A percentile compares a stretch with the other conserved stretches of the same genome.
Evolutionary conservation across 2,888 invertebrate genomes (phyloP).

Genomic region (Theretra japonica): DNA sequence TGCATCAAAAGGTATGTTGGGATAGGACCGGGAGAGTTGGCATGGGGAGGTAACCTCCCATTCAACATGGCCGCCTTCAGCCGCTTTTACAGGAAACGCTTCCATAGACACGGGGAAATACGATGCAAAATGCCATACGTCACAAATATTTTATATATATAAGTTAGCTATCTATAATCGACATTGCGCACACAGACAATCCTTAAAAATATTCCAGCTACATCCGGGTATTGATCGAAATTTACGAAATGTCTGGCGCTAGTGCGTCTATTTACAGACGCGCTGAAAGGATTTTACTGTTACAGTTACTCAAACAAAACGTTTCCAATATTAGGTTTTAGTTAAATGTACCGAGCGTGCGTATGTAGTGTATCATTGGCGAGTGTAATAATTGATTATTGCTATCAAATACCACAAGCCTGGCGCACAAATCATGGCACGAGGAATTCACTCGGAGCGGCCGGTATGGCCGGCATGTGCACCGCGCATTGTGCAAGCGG

Average conservation of each 20-base stretch:
- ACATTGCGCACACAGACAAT: constrained; percentile 14
- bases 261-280: constrained; percentile 1
- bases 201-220: constrained; percentile 21
- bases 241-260: constrained; percentile 33
- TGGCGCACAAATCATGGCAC: background rate
- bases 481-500: constrained; percentile 58
- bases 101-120: constrained; percentile 10
- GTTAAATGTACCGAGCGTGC: background rate
- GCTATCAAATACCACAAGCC: too few species aligned
- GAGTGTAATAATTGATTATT: constrained; percentile 13
- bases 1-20: constrained; percentile 22
- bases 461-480: constrained; percentile 57
- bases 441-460: constrained; percentile 46
- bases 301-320: background rate
- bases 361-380: background rate
- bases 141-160: constrained; percentile 4
- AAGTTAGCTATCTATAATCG: constrained; percentile 10
- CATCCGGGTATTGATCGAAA: constrained; percentile 36
- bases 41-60: constrained; percentile 23
- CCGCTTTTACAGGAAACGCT: constrained; percentile 16
- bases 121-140: constrained; percentile 17
- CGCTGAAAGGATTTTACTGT: background rate
- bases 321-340: background rate
- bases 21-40: constrained; percentile 23
- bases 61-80: constrained; percentile 26